Base-by-base conservation (phyloP, 2,888 invertebrate genomes). In the Cryptophagus acutangulus region DNA sequence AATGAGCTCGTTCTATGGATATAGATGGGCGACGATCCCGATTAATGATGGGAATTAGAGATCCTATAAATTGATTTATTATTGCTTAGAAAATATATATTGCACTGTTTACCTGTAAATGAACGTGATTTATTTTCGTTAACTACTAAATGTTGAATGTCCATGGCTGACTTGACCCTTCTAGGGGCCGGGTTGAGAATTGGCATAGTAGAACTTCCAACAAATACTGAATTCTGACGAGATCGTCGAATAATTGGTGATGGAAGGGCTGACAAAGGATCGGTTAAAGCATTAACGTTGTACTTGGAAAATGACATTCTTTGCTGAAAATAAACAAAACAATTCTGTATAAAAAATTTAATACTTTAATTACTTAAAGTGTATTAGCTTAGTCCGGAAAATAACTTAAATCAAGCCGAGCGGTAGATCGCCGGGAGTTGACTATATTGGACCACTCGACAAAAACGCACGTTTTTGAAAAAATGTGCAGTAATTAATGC, bases 151-250 rank as follows among this genome's bases (percentile, higher is more conserved):
- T 86, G 85, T 58, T 88, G 87, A 9, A 90, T 77, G 63, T 91
- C 89, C 53, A 89, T 81, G 1, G 89, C 90, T 24, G 87, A 87
- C 54, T 88, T 84, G 3, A 84, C 84, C 45, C 87, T 81, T 8
- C 90, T 73, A 0, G 87, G 84, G 1, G 83, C 79, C 8, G 82
- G 79, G 46, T 83, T 76, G 39, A 84, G 73, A 35, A 82, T 78
- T 66, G 78, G 78, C 51, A 78, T 76, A 1, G 78, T 74, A 54
- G 79, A 74, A 20, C 78, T 74, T 42, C 87, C 84, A 18, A 89
- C 88, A 71, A 91, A 90, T 10, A 91, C 89, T 2, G 90, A 90
- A 70, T 90, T 90, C 72, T 89, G 84, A 8, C 84, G 71, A 1
- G 78, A 79, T 13, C 83, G 70, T 28, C 59, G 57, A 45, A 60